phyloP scores from a whole-genome alignment of 2,113 vertebrate genomes.

The Cnemophilus loriae region DNA sequence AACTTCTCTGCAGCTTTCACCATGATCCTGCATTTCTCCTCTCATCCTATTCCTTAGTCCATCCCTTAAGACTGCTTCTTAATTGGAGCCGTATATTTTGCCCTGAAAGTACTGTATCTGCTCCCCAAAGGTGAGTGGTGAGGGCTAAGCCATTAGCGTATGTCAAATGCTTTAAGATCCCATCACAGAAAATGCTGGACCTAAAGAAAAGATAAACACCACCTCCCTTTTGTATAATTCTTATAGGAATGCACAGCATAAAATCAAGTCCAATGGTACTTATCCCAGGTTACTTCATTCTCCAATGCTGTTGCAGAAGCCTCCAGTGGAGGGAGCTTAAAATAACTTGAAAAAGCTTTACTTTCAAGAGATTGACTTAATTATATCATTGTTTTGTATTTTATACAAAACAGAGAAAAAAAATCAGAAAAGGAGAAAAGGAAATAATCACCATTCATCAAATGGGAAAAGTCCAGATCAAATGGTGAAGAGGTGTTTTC shows the following conservation, averaged over 20 bases:
- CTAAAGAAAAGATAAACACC: background rate
- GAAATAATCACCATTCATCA: slow-evolving; percentile 12
- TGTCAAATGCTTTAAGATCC: background rate
- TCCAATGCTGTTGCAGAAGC: slow-evolving; percentile 45
- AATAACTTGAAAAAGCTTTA: slow-evolving; percentile 9
- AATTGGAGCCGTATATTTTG: background rate
- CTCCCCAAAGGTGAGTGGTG: background rate
- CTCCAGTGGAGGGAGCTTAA: slow-evolving; percentile 53
- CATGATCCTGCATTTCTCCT: background rate
- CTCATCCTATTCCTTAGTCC: background rate
- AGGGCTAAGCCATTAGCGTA: background rate
- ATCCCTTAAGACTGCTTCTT: background rate
- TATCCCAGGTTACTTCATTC: background rate
- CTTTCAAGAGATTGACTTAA: slow-evolving; percentile 12
- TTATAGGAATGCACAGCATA: background rate
- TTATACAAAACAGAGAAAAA: background rate
- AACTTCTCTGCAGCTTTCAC: background rate
- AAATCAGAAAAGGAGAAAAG: background rate
- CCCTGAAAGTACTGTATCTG: background rate
- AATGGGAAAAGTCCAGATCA: background rate
- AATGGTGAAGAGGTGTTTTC: background rate
- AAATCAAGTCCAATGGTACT: background rate
- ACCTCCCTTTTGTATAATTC: background rate
- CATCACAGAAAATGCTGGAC: background rate
- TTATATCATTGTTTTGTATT: background rate